Evolutionary conservation across 2,113 vertebrate genomes (phyloP).

Genomic region (Engraulis encrasicolus): DNA sequence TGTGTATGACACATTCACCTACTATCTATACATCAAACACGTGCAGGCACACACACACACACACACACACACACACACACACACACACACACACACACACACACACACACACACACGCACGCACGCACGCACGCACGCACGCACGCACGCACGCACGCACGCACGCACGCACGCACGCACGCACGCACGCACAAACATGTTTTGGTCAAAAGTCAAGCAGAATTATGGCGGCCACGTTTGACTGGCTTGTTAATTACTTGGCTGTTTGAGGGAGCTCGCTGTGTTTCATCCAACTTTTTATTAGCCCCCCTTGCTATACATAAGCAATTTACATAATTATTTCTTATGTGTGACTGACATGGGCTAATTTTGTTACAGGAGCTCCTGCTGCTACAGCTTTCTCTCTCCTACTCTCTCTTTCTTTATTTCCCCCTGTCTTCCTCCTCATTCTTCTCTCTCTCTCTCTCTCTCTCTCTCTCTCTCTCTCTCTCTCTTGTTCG

Average conservation of each 20-base stretch:
- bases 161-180: not conserved
- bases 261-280: constrained; percentile 37
- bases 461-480: not conserved
- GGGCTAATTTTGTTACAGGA: constrained; percentile 10
- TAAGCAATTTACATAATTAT: constrained; percentile 18
- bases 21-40: no score
- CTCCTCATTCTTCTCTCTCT: not conserved
- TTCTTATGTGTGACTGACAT: constrained; percentile 28
- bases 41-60: not conserved
- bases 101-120: not conserved
- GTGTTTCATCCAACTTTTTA: constrained; percentile 25
- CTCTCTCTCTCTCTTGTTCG: not conserved
- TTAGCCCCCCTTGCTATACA: constrained; percentile 23
- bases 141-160: not conserved
- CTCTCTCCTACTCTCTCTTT: not conserved
- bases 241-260: constrained; percentile 30
- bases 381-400: not conserved
- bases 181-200: not conserved
- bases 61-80: not conserved
- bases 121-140: not conserved
- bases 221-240: not conserved
- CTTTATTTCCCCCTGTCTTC: not conserved
- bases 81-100: not conserved
- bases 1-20: constrained; percentile 36
- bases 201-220: constrained; percentile 17